Base-by-base conservation (phyloP, 2,113 vertebrate species). In the Scopus umbretta region DNA sequence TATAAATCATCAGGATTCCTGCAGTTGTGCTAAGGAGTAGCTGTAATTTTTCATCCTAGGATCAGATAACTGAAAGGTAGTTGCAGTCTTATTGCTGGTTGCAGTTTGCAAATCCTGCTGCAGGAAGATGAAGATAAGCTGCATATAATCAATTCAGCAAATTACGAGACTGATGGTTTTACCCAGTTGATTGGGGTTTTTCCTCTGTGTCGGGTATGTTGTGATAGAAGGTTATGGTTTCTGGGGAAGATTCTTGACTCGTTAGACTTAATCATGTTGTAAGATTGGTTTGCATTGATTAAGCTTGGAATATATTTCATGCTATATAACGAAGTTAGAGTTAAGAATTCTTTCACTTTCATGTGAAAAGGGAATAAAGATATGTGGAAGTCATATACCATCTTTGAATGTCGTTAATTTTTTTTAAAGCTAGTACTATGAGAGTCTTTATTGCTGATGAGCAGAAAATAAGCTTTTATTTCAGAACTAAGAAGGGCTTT, bases 321-420 rank as follows among this genome's bases (percentile, higher is more conserved):
- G 23, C 22, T 66, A 2, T 50, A 13, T n/a, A 43, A 16, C 19
- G 25, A 47, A 80, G n/a, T 52, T 34, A 56, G 36, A 80, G 47
- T 34, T 34, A 92, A 66, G 26, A 82, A 45, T 21, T 38, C 25
- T 61, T 84, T 61, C 5, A 66, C 7, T 49, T 76, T 12, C 50
- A 32, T 67, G 29, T 80, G 61, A 58, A 79, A 78, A 82, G 75
- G 14, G 34, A 90, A 7, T 81, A 40, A 63, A 71, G 26, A 16
- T 2, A 2, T n/a, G 11, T 21, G 30, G 18, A 74, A 58, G 26
- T 80, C 0, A 0, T 55, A 27, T 26, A 61, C 18, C 7, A 13
- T 70, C 45, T 42, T 43, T 2, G 5, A 74, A 68, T 52, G 12
- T 49, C 32, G 53, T 52, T 45, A 49, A 10, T n/a, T 38, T 63